Evolutionary conservation across 2,797 vertebrate species (phyloP).

Genomic region (Smutsia gigantea): DNA sequence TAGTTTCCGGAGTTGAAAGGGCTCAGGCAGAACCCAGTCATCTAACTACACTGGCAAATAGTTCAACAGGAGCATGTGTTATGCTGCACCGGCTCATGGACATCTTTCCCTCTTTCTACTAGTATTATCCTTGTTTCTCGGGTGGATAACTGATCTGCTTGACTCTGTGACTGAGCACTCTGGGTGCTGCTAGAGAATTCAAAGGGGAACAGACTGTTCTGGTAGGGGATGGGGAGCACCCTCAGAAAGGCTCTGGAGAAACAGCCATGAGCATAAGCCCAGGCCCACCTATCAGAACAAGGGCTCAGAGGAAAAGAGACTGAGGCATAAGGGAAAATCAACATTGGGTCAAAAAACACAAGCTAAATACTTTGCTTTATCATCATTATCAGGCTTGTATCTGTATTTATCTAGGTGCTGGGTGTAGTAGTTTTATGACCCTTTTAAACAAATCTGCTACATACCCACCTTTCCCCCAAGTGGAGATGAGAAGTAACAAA

Average conservation of each 20-base stretch:
- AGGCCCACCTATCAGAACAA: neutral
- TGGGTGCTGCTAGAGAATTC: neutral
- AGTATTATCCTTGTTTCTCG: slow-evolving; percentile 72
- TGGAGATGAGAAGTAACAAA: neutral
- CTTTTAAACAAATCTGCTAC: neutral
- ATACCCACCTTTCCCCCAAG: slow-evolving; percentile 24
- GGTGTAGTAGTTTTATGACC: neutral
- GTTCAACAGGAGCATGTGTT: slow-evolving; percentile 70
- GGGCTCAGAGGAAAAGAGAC: neutral
- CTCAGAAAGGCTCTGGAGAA: neutral
- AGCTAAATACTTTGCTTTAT: neutral
- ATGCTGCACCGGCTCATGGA: slow-evolving; percentile 69
- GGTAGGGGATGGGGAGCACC: no score
- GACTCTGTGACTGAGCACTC: neutral
- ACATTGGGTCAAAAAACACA: neutral
- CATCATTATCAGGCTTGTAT: neutral
- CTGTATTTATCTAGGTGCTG: neutral
- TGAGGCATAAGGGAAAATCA: neutral
- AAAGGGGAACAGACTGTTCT: neutral
- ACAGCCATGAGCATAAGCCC: neutral
- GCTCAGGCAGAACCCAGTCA: slow-evolving; percentile 80
- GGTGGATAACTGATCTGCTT: slow-evolving; percentile 57
- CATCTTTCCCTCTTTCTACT: slow-evolving; percentile 66
- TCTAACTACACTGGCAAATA: slow-evolving; percentile 79
- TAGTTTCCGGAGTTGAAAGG: slow-evolving; percentile 82